These are phyloP conservation scores for Microtus ochrogaster DNA, from an alignment of 2,113 vertebrate genomes.

Conservation along the genomic window DNA sequence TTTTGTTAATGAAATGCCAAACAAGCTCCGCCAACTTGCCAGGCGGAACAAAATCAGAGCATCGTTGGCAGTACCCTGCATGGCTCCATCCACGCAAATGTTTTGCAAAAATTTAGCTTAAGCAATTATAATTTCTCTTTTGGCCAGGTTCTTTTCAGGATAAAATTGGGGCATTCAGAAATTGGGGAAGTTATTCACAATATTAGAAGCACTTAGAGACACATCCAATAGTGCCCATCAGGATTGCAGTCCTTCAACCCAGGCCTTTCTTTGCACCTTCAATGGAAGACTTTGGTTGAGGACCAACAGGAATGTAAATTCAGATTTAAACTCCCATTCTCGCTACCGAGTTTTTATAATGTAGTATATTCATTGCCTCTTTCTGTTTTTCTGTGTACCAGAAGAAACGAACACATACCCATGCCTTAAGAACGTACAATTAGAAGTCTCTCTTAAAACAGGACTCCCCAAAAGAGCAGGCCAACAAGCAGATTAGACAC, in stretches of 20 bases:
- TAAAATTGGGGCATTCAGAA: conserved; percentile 49
- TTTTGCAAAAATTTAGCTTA: conserved; percentile 74
- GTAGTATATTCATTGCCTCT: not conserved
- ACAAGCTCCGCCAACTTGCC: conserved; percentile 62
- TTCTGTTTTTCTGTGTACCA: conserved; percentile 4
- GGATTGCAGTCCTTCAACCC: not conserved
- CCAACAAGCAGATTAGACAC: not conserved
- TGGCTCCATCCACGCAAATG: conserved; percentile 54
- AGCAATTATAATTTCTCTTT: conserved; percentile 52
- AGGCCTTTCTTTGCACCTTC: not conserved
- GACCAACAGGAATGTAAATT: not conserved
- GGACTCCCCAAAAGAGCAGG: not conserved
- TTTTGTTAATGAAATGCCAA: conserved; percentile 80
- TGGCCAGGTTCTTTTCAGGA: conserved; percentile 49
- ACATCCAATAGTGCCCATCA: not conserved
- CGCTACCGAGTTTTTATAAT: not conserved
- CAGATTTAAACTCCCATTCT: not conserved
- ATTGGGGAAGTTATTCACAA: not conserved
- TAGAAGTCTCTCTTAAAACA: not conserved
- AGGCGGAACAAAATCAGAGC: conserved; percentile 62
- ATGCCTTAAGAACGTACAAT: conserved; percentile 2
- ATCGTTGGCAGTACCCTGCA: conserved; percentile 61
- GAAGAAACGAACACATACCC: not conserved
- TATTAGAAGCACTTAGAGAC: conserved; percentile 29
- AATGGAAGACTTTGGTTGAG: not conserved